Base-by-base conservation (phyloP, 1,140 invertebrate species). In the Apis dorsata region DNA sequence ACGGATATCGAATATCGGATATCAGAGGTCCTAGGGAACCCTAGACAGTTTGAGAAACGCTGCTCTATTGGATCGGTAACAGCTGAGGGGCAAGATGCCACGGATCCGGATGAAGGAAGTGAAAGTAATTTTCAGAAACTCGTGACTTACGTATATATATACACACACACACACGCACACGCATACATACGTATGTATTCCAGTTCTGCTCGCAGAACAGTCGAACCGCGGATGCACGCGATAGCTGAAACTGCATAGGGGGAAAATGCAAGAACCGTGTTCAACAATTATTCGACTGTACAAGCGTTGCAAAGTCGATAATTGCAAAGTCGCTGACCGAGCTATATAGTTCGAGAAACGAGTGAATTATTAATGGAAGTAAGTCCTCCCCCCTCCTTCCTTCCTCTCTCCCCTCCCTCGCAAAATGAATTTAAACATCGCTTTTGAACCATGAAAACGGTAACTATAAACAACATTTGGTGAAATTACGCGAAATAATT, bases 121-220 rank as follows among this genome's bases (percentile, higher is more conserved):
- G 86, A 88, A 88, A 88, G 86, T 88, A 63, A 83, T 88, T 84
- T 81, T 81, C 57, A 70, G 63, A 70, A 65, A 81, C 24, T 21
- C 63, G 69, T 13, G 13, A 13, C 53, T 55, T 13, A 55, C 53
- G 53, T 13, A 13, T 1, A 53, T 0, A 53, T 0, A 53, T 12
- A 53, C 51, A 53, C 51, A 53, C 51, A 3, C 12, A 53, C 34
- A 44, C 34, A 44, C 34, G 4, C 4, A 15, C 12, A 57, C 4
- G 19, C 17, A 10, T 0, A 24, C 11, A 12, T 1, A 11, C 21
- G 10, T 44, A 12, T 49, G n/a, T 44, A n/a, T 68, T 44, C n/a
- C 12, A 55, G 21, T 60, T 60, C 5, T 60, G 59, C 7, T 60
- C 59, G 59, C 34, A 34, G 19, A 60, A 8, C 21, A 17, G 17